phyloP scores from a whole-genome alignment of 2,113 vertebrate genomes.

The Galbula dea region DNA sequence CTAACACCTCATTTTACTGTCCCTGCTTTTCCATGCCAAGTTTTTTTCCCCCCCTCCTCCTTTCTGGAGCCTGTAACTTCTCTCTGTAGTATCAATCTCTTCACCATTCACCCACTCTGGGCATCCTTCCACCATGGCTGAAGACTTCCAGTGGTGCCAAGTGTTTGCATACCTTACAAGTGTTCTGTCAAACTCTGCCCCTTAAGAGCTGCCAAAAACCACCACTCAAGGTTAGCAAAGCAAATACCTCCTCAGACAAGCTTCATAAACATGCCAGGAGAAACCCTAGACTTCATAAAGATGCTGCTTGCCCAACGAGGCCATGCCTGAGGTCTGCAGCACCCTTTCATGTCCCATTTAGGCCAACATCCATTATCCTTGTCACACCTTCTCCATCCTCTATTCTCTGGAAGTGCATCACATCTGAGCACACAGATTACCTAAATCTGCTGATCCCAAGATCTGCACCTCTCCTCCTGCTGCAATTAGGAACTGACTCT shows the following conservation, averaged over 20 bases:
- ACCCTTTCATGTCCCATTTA: slow-evolving; percentile 3
- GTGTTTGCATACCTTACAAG: background rate
- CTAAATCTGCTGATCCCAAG: background rate
- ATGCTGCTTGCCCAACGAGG: background rate
- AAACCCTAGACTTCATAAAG: background rate
- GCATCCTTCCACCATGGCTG: background rate
- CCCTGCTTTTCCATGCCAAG: background rate
- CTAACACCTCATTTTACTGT: background rate
- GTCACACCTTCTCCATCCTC: background rate
- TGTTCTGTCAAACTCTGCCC: slow-evolving; percentile 14
- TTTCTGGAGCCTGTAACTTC: background rate
- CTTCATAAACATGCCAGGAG: slow-evolving; percentile 13
- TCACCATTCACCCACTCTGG: background rate
- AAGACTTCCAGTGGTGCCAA: background rate
- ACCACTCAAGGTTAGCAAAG: background rate
- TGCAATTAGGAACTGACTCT: background rate
- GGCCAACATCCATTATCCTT: background rate
- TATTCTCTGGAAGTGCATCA: background rate
- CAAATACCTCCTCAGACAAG: slow-evolving; percentile 11
- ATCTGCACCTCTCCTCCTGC: background rate
- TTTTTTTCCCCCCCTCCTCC: no score
- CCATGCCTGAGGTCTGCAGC: background rate
- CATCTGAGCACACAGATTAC: background rate
- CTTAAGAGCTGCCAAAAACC: background rate
- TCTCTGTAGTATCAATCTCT: background rate